These are phyloP conservation scores for Blastobasis lacticolella DNA, from an alignment of 2,888 invertebrate species.

Conservation along the genomic window DNA sequence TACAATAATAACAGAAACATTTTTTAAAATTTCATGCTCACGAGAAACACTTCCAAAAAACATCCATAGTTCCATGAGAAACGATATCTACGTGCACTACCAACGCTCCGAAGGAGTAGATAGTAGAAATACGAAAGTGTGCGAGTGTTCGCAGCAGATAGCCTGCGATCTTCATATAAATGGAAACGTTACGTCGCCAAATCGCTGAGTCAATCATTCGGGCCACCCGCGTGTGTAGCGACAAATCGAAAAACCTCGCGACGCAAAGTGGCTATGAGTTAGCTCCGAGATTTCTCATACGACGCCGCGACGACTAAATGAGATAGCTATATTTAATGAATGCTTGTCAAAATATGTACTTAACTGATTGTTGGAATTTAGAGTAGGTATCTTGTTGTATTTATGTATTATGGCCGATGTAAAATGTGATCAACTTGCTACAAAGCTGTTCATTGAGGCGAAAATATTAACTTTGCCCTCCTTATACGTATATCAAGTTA, in stretches of 20 bases:
- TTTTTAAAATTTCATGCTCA: too few relatives aligned
- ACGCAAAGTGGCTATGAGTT: constrained; percentile 40
- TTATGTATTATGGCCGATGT: not conserved
- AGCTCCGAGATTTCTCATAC: constrained; percentile 5
- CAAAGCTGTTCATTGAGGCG: not conserved
- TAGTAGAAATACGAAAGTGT: too few relatives aligned
- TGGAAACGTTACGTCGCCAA: constrained; percentile 49
- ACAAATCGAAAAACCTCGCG: constrained; percentile 56
- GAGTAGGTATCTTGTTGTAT: not conserved
- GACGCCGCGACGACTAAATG: not conserved
- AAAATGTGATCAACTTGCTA: not conserved
- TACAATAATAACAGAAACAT: too few relatives aligned
- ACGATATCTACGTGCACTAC: too few relatives aligned
- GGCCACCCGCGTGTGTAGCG: constrained; percentile 53
- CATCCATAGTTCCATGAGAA: too few relatives aligned
- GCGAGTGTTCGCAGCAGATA: constrained; percentile 26
- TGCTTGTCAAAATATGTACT: not conserved
- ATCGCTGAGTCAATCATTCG: constrained; percentile 54
- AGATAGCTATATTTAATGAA: not conserved
- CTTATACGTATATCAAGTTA: too few relatives aligned
- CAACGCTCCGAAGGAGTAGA: too few relatives aligned
- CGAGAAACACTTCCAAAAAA: too few relatives aligned
- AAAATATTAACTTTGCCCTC: too few relatives aligned
- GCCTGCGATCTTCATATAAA: constrained; percentile 57
- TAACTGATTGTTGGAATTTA: not conserved